Evolutionary conservation across 1,140 invertebrate species (phyloP).

Genomic region (Platorchestia sp.): DNA sequence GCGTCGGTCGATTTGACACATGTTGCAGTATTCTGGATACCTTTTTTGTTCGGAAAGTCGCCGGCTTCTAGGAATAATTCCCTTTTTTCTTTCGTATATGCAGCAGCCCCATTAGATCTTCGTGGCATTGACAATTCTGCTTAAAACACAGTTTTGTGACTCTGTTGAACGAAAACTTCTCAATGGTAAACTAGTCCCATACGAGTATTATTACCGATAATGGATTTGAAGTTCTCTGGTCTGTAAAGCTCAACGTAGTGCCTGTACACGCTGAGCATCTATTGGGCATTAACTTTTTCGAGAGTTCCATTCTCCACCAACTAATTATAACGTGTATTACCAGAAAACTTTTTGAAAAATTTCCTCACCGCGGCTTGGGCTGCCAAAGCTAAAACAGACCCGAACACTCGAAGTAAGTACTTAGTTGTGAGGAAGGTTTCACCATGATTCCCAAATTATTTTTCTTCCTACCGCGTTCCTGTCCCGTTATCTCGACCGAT

Average conservation of each 20-base stretch:
- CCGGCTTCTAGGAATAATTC: background rate
- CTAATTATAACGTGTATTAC: background rate
- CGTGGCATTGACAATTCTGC: background rate
- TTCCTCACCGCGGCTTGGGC: background rate
- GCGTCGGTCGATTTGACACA: background rate
- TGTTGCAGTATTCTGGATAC: background rate
- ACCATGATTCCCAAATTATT: background rate
- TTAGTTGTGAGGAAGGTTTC: background rate
- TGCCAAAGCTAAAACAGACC: background rate
- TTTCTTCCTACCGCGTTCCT: background rate
- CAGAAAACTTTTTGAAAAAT: background rate
- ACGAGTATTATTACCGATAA: background rate
- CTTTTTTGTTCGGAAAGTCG: background rate
- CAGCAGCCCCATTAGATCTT: background rate
- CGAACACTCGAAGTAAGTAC: background rate
- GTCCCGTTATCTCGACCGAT: background rate
- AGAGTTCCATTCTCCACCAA: background rate
- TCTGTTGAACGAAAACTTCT: background rate
- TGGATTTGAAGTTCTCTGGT: background rate
- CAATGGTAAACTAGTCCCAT: background rate
- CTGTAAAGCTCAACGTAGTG: background rate
- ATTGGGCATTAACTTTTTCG: background rate
- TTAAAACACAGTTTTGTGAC: background rate
- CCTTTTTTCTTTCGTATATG: background rate
- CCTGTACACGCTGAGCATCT: background rate